Base-by-base conservation (phyloP, 1,140 invertebrate species). In the Psilanteris sp. region DNA sequence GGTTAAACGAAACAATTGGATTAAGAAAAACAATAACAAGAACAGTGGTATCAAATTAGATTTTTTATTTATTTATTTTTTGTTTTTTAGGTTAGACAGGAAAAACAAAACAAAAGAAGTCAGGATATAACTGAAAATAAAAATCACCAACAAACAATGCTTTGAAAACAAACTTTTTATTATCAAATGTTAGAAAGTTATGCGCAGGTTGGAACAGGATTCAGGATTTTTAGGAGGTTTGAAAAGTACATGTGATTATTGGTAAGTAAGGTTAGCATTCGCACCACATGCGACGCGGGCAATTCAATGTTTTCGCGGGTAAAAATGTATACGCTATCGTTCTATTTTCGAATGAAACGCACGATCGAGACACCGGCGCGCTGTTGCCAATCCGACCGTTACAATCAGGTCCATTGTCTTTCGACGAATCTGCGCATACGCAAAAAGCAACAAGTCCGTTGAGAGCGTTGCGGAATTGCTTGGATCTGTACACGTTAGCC, bases 341-440 rank as follows among this genome's bases (percentile, higher is more conserved):
- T 85, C 84, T 86, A 86, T 86, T 86, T 86, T 84, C 78, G 83
- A 85, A 83, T 83, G 79, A 83, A 84, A 82, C 79, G 72, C 79
- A 78, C 79, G 79, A 86, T 84, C 79, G 77, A 73, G 81, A 81
- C 70, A 62, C 64, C 66, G 59, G 64, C 43, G 50, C 70, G 54
- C n/a, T 52, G 54, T 75, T 68, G 55, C 64, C 41, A 50, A 16
- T 31, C 31, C 32, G 24, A 9, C 27, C 31, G 36, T 34, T 26
- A 24, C 16, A 24, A 44, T 5, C 5, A 4, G 54, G 11, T 34
- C 36, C 26, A 57, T 57, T 34, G 50, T 41, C 34, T 41, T 3
- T 24, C 20, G 2, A 22, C 9, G 6, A 37, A 52, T 37, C n/a
- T 10, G 14, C 10, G 11, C 1, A 1, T 4, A 6, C 1, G 14